Evolutionary conservation across 2,888 invertebrate genomes (phyloP).

Genomic region (Sisyra nigra): DNA sequence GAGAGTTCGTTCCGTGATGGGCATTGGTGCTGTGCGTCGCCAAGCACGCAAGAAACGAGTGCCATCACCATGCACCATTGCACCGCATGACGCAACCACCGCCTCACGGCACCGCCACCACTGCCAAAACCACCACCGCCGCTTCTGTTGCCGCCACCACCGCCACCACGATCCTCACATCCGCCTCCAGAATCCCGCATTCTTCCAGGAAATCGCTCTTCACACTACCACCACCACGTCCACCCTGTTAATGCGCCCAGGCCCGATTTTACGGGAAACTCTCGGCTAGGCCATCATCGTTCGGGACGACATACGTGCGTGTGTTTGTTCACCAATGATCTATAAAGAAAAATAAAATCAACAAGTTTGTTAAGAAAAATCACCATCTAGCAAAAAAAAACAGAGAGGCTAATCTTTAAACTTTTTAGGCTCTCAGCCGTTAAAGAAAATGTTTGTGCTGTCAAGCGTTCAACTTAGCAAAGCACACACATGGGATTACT

Average conservation of each 20-base stretch:
- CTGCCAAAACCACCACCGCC: too few species aligned
- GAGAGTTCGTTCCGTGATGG: constrained; percentile 56
- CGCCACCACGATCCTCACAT: too few species aligned
- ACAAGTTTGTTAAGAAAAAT: too few species aligned
- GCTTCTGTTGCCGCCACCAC: neutral
- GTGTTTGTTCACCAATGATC: too few species aligned
- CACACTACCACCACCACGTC: neutral
- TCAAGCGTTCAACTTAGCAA: too few species aligned
- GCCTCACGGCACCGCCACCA: neutral
- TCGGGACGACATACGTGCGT: too few species aligned
- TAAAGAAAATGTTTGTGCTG: too few species aligned
- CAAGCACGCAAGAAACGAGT: constrained; percentile 3
- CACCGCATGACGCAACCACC: constrained; percentile 19
- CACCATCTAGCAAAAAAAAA: too few species aligned
- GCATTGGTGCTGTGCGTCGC: constrained; percentile 47
- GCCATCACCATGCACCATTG: constrained; percentile 28
- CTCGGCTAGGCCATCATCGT: constrained; percentile 4
- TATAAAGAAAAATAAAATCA: too few species aligned
- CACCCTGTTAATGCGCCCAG: neutral
- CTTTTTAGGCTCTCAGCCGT: too few species aligned
- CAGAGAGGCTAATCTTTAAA: too few species aligned
- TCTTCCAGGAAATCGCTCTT: neutral
- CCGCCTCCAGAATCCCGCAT: constrained; percentile 1
- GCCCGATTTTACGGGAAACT: neutral
- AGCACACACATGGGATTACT: too few species aligned